A percentile compares a stretch with the other conserved stretches of the same genome.
Conservation (phyloP, 2,888 invertebrate genomes). For the Agapostemon virescens region DNA sequence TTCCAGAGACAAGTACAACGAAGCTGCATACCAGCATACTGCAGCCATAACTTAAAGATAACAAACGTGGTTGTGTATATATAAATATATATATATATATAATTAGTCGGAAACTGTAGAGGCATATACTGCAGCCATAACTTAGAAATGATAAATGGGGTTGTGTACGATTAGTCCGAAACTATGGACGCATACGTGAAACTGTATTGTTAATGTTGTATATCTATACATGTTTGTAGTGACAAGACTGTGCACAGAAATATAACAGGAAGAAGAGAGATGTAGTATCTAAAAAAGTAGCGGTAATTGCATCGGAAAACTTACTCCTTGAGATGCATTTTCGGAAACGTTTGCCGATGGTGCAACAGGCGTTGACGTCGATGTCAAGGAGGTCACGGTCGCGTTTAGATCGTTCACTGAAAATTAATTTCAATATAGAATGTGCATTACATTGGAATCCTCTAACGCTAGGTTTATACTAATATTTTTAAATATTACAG, state of each 20-base stretch:
- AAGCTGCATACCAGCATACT: constrained; percentile 71
- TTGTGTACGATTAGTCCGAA: constrained; percentile 46
- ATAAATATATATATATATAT: too few relatives aligned
- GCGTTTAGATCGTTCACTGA: constrained; percentile 82
- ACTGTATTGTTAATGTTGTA: constrained; percentile 68
- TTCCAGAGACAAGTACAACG: constrained; percentile 60
- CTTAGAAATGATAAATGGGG: constrained; percentile 43
- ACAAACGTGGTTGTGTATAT: constrained; percentile 35
- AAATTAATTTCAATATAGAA: neutral
- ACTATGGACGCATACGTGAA: constrained; percentile 54
- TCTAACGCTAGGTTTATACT: too few relatives aligned
- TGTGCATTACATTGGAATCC: neutral
- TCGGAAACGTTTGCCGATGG: constrained; percentile 70
- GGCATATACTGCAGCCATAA: constrained; percentile 69
- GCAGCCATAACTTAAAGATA: constrained; percentile 65
- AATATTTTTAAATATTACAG: too few relatives aligned
- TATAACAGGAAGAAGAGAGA: constrained; percentile 7
- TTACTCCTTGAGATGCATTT: constrained; percentile 75
- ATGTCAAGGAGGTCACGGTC: constrained; percentile 83
- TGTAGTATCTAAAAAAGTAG: neutral
- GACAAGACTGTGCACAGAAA: constrained; percentile 34
- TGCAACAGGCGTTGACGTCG: constrained; percentile 73
- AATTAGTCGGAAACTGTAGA: constrained; percentile 47
- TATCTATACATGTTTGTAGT: constrained; percentile 44
- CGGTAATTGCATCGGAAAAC: constrained; percentile 54